Evolutionary conservation across 2,888 invertebrate species (phyloP).

Genomic region (Spodoptera exigua): DNA sequence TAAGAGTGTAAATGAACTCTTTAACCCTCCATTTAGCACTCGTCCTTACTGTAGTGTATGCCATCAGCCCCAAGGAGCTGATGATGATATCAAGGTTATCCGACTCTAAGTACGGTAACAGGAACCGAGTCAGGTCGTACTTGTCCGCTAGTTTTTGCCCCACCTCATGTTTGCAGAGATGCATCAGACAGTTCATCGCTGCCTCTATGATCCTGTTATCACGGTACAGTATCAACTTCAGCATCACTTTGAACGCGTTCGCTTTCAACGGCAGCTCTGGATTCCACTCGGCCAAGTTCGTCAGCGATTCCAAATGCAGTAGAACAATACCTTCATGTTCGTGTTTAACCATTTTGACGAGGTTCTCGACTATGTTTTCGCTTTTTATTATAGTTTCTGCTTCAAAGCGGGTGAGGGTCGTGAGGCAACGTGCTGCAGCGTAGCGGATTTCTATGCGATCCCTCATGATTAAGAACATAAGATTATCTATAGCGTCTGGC

Average conservation of each 20-base stretch:
- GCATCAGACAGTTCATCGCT: constrained; percentile 79
- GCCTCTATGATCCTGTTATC: constrained; percentile 69
- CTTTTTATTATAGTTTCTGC: constrained; percentile 67
- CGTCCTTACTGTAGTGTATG: constrained; percentile 75
- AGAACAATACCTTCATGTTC: constrained; percentile 79
- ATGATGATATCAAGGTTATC: constrained; percentile 66
- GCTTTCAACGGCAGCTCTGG: constrained; percentile 65
- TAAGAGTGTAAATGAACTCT: constrained; percentile 69
- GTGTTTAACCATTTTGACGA: constrained; percentile 77
- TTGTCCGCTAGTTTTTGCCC: constrained; percentile 78
- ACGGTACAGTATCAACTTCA: constrained; percentile 64
- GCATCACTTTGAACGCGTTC: constrained; percentile 79
- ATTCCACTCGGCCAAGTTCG: constrained; percentile 75
- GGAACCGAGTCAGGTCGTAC: constrained; percentile 71
- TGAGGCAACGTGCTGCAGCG: constrained; percentile 76
- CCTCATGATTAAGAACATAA: constrained; percentile 73
- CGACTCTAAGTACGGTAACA: constrained; percentile 63
- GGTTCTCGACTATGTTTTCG: constrained; percentile 70
- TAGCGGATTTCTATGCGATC: constrained; percentile 81
- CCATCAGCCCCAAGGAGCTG: constrained; percentile 73
- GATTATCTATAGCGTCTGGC: constrained; percentile 70
- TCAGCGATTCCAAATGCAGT: constrained; percentile 75
- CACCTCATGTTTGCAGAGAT: constrained; percentile 79
- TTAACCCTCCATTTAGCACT: constrained; percentile 83
- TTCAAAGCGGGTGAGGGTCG: constrained; percentile 67